Percentiles rank a stretch among this genome's conserved stretches.
phyloP scores from a whole-genome alignment of 1,140 invertebrate genomes.

The Lasioglossum baleicum region DNA sequence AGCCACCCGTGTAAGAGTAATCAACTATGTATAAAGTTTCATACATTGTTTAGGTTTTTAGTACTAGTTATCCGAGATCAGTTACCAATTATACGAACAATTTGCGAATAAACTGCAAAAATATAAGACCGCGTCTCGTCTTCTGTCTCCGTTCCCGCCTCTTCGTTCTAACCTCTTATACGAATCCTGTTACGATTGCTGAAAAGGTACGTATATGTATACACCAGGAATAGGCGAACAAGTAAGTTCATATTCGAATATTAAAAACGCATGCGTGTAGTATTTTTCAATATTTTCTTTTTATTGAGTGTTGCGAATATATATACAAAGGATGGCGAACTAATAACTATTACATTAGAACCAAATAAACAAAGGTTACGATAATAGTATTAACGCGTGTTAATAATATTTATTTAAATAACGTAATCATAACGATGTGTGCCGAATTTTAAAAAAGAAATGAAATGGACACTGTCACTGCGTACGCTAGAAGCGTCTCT shows the following conservation, averaged over 20 bases:
- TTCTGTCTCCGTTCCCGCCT: background rate
- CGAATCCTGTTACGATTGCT: background rate
- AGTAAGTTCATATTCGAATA: background rate
- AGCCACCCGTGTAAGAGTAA: slow-evolving; percentile 62
- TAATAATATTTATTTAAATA: slow-evolving; percentile 80
- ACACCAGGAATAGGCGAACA: background rate
- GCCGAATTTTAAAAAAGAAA: slow-evolving; percentile 8
- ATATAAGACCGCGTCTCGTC: slow-evolving; percentile 13
- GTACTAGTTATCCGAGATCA: slow-evolving; percentile 73
- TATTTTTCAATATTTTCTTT: slow-evolving; percentile 64
- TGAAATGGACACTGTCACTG: background rate
- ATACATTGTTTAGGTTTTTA: slow-evolving; percentile 75
- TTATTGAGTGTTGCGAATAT: slow-evolving; percentile 80
- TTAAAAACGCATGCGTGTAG: background rate
- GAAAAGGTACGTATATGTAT: background rate
- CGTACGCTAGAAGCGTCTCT: background rate
- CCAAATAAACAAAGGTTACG: slow-evolving; percentile 79
- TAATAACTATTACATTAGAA: slow-evolving; percentile 78
- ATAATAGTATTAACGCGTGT: slow-evolving; percentile 76
- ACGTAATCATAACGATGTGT: slow-evolving; percentile 73
- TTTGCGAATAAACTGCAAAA: slow-evolving; percentile 71
- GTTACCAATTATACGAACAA: slow-evolving; percentile 74
- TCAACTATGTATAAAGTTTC: slow-evolving; percentile 75
- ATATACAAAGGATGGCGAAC: slow-evolving; percentile 78
- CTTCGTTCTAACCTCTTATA: background rate